Percentiles rank a stretch among this genome's conserved stretches.
Conservation (phyloP, 2,113 vertebrate genomes). For the Notothenia coriiceps region DNA sequence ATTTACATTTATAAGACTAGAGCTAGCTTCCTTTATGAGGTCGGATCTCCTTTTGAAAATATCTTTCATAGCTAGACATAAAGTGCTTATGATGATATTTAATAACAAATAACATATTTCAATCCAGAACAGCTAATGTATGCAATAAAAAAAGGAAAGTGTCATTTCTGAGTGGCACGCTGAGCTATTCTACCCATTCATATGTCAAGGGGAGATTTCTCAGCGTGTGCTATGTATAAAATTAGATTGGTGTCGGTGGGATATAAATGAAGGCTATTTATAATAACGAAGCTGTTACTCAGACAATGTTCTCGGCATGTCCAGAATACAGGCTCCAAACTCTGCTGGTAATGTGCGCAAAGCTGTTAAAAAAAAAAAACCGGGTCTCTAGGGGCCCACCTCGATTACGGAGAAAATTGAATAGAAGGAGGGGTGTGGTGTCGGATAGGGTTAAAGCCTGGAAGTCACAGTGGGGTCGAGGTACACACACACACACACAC, state of each 20-base stretch:
- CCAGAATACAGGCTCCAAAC: conserved; percentile 37
- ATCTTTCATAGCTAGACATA: not conserved
- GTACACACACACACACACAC: conserved; percentile 45
- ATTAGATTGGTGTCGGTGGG: conserved; percentile 79
- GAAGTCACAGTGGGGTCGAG: conserved; percentile 77
- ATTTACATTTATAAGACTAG: conserved; percentile 23
- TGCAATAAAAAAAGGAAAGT: conserved; percentile 37
- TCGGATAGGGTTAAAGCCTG: conserved; percentile 62
- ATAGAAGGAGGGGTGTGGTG: conserved; percentile 29
- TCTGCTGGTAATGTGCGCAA: conserved; percentile 26
- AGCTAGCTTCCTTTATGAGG: not conserved
- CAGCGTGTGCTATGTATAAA: conserved; percentile 66
- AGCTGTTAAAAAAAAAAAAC: conserved; percentile 36
- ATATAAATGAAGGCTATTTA: conserved; percentile 81
- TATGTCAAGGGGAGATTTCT: conserved; percentile 57
- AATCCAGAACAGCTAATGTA: conserved; percentile 22
- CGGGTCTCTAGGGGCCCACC: conserved; percentile 41
- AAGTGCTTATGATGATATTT: not conserved
- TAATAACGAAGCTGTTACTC: conserved; percentile 73
- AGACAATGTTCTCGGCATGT: conserved; percentile 70
- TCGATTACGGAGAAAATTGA: conserved; percentile 26
- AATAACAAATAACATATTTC: conserved; percentile 22
- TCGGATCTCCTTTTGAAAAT: conserved; percentile 4
- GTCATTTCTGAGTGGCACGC: conserved; percentile 43
- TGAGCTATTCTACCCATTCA: conserved; percentile 51